Evolutionary conservation across 2,113 vertebrate species (phyloP).

Genomic region (Chamaea fasciata): DNA sequence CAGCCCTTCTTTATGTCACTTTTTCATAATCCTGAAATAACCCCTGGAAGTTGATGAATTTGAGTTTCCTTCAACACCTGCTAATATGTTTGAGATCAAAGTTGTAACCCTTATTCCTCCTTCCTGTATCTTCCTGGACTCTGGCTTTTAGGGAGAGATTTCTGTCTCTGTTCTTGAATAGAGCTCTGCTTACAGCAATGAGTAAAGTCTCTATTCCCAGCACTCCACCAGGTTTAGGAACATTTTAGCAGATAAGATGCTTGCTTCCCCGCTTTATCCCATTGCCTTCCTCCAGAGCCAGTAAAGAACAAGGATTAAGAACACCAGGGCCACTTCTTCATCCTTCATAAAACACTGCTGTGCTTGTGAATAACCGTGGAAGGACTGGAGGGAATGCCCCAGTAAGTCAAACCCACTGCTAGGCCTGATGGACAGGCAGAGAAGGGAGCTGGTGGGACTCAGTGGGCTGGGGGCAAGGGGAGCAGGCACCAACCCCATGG

Average conservation of each 20-base stretch:
- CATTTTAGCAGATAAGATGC: not conserved
- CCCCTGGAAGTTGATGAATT: not conserved
- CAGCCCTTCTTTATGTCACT: not conserved
- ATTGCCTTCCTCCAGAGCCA: not conserved
- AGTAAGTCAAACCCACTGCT: not conserved
- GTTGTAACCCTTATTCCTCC: not conserved
- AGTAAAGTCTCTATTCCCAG: not conserved
- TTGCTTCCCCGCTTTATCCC: not conserved
- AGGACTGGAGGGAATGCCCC: not conserved
- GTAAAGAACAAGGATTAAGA: not conserved
- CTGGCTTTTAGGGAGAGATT: not conserved
- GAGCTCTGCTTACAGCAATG: not conserved
- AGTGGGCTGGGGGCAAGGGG: rapidly evolving
- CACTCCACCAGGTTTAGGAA: not conserved
- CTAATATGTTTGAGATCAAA: not conserved
- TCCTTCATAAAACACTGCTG: not conserved
- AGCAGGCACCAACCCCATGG: not conserved
- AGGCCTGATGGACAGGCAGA: not conserved
- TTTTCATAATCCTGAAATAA: constrained; percentile 28
- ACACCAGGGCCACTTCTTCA: not conserved
- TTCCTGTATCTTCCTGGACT: not conserved
- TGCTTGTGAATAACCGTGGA: not conserved
- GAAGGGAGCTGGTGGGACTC: not conserved
- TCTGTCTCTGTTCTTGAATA: not conserved
- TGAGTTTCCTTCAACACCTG: constrained; percentile 33